phyloP scores from a whole-genome alignment of 2,797 vertebrate genomes.

The Sebastolobus altivelis region DNA sequence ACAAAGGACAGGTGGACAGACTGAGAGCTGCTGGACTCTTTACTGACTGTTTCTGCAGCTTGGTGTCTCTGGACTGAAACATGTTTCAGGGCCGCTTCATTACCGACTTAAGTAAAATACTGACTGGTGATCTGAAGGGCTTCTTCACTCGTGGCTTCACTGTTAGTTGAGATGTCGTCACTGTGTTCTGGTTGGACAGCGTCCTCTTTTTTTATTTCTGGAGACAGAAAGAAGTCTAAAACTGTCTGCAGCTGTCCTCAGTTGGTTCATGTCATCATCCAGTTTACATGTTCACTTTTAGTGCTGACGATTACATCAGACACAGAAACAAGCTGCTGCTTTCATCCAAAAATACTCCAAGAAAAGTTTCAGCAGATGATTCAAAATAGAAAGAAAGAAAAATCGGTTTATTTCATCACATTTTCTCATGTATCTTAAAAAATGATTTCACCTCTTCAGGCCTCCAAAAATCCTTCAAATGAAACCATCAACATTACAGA shows the following conservation, averaged over 20 bases:
- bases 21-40: not conserved
- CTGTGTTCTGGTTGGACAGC: not conserved
- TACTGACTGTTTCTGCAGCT: conserved; percentile 7
- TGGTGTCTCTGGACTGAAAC: conserved; percentile 1
- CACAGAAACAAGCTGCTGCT: not conserved
- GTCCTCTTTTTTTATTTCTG: not conserved
- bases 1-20: not conserved
- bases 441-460: not conserved
- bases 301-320: not conserved
- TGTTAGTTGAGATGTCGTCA: not conserved
- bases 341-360: not conserved
- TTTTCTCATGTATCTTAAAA: not conserved
- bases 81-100: not conserved
- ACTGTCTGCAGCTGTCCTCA: not conserved
- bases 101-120: not conserved
- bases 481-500: not conserved
- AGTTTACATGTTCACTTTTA: not conserved
- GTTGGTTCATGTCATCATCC: not conserved
- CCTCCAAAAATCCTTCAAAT: not conserved
- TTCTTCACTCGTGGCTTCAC: not conserved
- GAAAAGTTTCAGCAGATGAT: not conserved
- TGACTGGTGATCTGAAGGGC: not conserved
- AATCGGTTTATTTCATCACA: not conserved
- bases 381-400: not conserved
- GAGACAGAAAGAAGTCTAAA: not conserved